These are phyloP conservation scores for Drosophila falleni DNA, from an alignment of 2,888 invertebrate genomes.

Conservation along the genomic window DNA sequence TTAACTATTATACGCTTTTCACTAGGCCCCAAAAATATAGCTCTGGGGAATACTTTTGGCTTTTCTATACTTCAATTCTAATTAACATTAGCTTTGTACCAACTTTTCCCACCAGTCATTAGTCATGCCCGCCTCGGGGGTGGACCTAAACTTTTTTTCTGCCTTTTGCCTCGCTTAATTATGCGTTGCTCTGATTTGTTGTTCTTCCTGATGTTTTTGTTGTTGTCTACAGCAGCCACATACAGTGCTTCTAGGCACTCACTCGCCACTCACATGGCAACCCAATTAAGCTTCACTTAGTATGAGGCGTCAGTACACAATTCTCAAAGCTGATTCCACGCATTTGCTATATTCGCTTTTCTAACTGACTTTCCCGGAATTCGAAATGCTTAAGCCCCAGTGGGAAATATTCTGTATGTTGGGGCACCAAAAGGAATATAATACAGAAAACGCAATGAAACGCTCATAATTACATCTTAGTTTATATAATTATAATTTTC, in stretches of 20 bases:
- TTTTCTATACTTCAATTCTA: conserved; percentile 56
- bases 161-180: conserved; percentile 49
- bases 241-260: conserved; percentile 27
- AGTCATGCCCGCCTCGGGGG: conserved; percentile 56
- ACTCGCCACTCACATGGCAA: conserved; percentile 46
- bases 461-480: background rate
- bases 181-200: conserved; percentile 53
- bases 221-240: conserved; percentile 30
- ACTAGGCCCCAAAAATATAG: conserved; percentile 3
- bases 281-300: conserved; percentile 68
- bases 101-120: conserved; percentile 44
- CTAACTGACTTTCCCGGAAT: background rate
- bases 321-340: conserved; percentile 61
- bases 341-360: conserved; percentile 36
- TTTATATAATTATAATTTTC: too few relatives aligned
- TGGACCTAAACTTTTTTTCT: conserved; percentile 6
- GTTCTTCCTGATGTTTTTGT: conserved; percentile 23
- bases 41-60: conserved; percentile 25
- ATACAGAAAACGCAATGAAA: too few relatives aligned
- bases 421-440: background rate
- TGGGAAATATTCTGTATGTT: conserved; percentile 14
- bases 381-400: conserved; percentile 6
- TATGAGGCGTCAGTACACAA: conserved; percentile 23
- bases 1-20: conserved; percentile 6
- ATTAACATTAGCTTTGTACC: conserved; percentile 60